Conservation (phyloP, 23 tunicate genomes). For the Halocynthia aurantium region DNA sequence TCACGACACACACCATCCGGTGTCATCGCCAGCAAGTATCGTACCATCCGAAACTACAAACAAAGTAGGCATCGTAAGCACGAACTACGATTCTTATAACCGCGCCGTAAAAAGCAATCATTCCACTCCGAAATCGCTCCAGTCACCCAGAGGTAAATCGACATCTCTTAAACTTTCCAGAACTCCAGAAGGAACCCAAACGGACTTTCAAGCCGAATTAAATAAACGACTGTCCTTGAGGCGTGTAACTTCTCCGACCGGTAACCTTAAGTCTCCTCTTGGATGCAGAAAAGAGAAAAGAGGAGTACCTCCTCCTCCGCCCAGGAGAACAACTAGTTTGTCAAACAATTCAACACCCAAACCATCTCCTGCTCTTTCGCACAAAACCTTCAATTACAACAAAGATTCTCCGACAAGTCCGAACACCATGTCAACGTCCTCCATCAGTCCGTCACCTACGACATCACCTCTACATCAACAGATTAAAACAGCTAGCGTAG, state of each 20-base stretch:
- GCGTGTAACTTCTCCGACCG: background rate
- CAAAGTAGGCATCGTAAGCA: background rate
- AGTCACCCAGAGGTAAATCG: background rate
- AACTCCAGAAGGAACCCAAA: background rate
- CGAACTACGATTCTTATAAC: slow-evolving; percentile 13
- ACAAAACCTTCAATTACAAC: too few species aligned
- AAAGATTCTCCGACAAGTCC: too few species aligned
- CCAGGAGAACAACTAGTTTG: slow-evolving; percentile 63
- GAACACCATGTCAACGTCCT: too few species aligned
- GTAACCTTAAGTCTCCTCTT: background rate
- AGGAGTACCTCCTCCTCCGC: slow-evolving; percentile 51
- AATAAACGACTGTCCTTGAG: slow-evolving; percentile 28
- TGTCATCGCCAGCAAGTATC: background rate
- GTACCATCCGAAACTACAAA: background rate
- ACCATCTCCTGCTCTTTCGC: slow-evolving; percentile 2
- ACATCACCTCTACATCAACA: too few species aligned
- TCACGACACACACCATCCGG: slow-evolving; percentile 1
- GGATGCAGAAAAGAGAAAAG: background rate
- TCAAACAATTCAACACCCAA: slow-evolving; percentile 11
- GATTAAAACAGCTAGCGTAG: too few species aligned
- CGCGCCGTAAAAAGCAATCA: slow-evolving; percentile 25
- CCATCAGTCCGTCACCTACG: too few species aligned
- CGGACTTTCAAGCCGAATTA: slow-evolving; percentile 42
- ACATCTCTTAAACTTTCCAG: background rate
- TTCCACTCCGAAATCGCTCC: slow-evolving; percentile 20